These are phyloP conservation scores for Agrypnia vestita DNA, from an alignment of 1,140 invertebrate genomes.

Conservation along the genomic window DNA sequence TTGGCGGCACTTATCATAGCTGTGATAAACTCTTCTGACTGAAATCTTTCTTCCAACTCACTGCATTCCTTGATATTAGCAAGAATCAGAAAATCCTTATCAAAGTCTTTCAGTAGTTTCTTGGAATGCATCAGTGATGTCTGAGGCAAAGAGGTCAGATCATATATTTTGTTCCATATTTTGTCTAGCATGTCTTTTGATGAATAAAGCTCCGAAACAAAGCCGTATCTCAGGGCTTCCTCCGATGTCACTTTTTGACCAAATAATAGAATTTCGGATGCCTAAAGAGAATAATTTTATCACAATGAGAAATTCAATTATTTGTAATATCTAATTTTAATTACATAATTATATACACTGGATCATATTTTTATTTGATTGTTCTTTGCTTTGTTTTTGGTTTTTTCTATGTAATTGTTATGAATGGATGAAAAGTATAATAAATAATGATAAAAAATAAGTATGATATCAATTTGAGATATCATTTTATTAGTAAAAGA, in stretches of 20 bases:
- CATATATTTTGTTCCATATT: constrained; percentile 74
- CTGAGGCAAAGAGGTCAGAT: constrained; percentile 70
- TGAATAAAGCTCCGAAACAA: constrained; percentile 81
- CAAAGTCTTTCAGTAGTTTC: constrained; percentile 68
- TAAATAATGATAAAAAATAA: no score
- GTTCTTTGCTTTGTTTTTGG: no score
- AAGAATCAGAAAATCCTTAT: constrained; percentile 69
- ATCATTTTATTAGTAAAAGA: no score
- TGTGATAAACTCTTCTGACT: constrained; percentile 72
- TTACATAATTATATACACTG: no score
- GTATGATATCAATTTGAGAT: no score
- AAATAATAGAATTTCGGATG: constrained; percentile 76
- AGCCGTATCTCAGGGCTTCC: constrained; percentile 81
- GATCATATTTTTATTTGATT: no score
- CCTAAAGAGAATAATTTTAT: neutral
- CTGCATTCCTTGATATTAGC: constrained; percentile 76
- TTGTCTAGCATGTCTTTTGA: constrained; percentile 74
- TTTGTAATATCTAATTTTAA: neutral
- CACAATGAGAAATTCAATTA: neutral
- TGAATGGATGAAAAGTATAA: no score
- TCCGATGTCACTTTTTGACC: constrained; percentile 84
- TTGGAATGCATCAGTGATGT: constrained; percentile 76
- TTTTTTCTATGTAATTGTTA: no score
- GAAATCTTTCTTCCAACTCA: constrained; percentile 75
- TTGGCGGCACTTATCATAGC: constrained; percentile 42